phyloP scores from a whole-genome alignment of 2,113 vertebrate species.

The Smithornis capensis region DNA sequence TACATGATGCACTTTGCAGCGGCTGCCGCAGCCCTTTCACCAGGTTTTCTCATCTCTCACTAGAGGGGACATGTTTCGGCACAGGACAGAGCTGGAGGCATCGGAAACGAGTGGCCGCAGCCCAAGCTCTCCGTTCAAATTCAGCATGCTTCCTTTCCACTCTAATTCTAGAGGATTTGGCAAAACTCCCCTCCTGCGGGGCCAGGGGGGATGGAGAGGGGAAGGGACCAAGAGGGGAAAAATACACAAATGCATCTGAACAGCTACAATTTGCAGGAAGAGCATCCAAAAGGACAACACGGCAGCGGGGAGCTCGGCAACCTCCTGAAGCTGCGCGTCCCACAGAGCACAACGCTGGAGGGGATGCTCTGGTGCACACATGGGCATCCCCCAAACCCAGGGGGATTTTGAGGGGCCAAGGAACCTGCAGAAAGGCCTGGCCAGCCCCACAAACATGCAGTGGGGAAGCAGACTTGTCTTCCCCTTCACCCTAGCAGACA shows the following conservation, averaged over 20 bases:
- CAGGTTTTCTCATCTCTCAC: not conserved
- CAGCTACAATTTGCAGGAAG: not conserved
- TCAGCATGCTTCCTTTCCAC: not conserved
- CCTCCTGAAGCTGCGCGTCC: not conserved
- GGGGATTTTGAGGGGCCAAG: rapidly evolving
- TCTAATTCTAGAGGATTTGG: not conserved
- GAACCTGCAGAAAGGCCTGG: not conserved
- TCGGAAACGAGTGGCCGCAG: not conserved
- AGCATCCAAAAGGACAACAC: not conserved
- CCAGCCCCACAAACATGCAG: not conserved
- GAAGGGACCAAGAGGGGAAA: not conserved
- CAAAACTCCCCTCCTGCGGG: not conserved
- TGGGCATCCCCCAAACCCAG: not conserved
- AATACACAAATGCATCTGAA: not conserved
- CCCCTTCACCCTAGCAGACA: not conserved
- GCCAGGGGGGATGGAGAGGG: not conserved
- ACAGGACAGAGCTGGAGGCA: not conserved
- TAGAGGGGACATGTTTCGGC: not conserved
- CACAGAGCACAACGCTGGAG: not conserved
- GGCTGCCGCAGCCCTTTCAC: slow-evolving; percentile 24
- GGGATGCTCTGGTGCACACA: not conserved
- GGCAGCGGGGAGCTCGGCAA: not conserved
- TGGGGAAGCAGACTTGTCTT: not conserved
- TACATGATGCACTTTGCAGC: slow-evolving; percentile 29
- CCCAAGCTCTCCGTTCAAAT: not conserved